Percentiles rank a stretch among this genome's conserved stretches.
phyloP scores from a whole-genome alignment of 1,140 invertebrate species.

The Hyles euphorbiae region DNA sequence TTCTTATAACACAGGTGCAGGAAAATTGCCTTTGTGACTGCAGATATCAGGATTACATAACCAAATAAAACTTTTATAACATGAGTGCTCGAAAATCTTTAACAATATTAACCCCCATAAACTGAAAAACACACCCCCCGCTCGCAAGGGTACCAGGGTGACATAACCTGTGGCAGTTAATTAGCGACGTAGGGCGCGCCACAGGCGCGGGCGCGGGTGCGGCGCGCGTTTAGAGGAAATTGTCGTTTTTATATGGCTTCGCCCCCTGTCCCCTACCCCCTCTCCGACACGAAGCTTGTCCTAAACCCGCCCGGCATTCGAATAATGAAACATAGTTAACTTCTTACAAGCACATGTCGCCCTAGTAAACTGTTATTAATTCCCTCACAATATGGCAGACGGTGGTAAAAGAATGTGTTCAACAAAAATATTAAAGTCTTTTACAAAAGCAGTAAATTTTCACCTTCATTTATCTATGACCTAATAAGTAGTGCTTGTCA shows the following conservation, averaged over 20 bases:
- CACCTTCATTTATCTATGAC: no score
- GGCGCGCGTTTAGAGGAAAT: slow-evolving; percentile 69
- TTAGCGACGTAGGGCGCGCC: slow-evolving; percentile 67
- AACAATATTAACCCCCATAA: slow-evolving; percentile 26
- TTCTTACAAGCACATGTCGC: slow-evolving; percentile 65
- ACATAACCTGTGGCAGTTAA: slow-evolving; percentile 73
- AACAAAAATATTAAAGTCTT: no score
- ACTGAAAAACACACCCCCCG: slow-evolving; percentile 42
- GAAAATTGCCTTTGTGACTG: no score
- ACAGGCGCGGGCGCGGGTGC: slow-evolving; percentile 68
- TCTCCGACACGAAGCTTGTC: slow-evolving; percentile 13
- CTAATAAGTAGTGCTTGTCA: no score
- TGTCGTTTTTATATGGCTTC: slow-evolving; percentile 73
- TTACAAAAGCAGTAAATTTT: no score
- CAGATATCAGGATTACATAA: not conserved
- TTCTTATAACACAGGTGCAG: no score
- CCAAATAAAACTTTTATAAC: not conserved
- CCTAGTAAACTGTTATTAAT: slow-evolving; percentile 29
- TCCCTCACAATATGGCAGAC: no score
- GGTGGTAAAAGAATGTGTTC: no score
- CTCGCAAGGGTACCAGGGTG: slow-evolving; percentile 64
- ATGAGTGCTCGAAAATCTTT: not conserved
- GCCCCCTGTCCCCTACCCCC: slow-evolving; percentile 30
- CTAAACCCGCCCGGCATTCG: slow-evolving; percentile 41
- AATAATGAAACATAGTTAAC: slow-evolving; percentile 67